Evolutionary conservation across 64 coral and sea anemone species (phyloP).

Genomic region (Dendronephthya gigantea): DNA sequence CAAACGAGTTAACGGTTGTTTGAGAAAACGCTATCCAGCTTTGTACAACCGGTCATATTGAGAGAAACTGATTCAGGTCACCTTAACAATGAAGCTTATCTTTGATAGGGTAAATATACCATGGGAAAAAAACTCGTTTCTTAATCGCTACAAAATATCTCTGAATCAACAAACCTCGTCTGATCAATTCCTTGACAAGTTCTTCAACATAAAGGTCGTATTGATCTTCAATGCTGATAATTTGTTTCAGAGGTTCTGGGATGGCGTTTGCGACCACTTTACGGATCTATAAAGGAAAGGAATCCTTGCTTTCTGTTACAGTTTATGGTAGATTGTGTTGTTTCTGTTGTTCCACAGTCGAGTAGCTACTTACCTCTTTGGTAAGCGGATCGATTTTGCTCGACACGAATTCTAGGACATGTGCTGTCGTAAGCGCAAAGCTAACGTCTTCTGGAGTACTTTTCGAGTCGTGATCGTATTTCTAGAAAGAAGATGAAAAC

Average conservation of each 20-base stretch:
- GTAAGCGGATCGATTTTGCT: slow-evolving; percentile 6
- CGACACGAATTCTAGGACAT: background rate
- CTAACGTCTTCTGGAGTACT: background rate
- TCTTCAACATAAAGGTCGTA: background rate
- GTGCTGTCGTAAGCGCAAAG: background rate
- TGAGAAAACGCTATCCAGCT: too few relatives aligned
- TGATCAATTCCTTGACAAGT: background rate
- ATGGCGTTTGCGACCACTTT: background rate
- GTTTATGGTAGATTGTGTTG: too few relatives aligned
- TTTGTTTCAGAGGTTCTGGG: background rate
- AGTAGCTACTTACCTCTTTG: background rate
- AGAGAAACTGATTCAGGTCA: too few relatives aligned
- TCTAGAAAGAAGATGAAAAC: background rate
- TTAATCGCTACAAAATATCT: too few relatives aligned
- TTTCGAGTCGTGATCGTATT: background rate
- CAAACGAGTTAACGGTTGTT: too few relatives aligned
- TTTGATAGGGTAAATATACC: too few relatives aligned
- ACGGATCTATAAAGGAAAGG: background rate
- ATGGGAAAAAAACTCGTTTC: too few relatives aligned
- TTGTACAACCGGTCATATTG: too few relatives aligned
- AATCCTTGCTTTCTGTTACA: too few relatives aligned
- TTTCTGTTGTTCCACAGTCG: too few relatives aligned
- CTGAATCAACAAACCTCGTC: background rate
- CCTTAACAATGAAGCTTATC: too few relatives aligned
- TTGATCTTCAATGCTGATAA: background rate